Evolutionary conservation across 2,888 invertebrate genomes (phyloP).

Genomic region (Macrosiphum euphorbiae): DNA sequence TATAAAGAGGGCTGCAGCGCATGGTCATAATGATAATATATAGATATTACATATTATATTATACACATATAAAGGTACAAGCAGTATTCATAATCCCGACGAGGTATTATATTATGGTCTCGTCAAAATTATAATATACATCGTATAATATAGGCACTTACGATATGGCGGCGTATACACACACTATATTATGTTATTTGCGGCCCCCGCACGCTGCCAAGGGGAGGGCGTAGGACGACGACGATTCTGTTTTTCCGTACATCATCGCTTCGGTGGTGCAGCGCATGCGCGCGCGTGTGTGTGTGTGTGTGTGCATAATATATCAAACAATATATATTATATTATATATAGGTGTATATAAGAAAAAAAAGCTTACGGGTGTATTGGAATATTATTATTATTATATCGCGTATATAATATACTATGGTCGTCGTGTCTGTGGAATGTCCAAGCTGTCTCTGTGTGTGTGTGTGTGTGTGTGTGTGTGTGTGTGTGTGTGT

Average conservation of each 20-base stretch:
- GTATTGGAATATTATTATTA: slow-evolving; percentile 30
- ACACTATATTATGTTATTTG: background rate
- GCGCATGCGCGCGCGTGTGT: background rate
- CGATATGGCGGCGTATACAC: background rate
- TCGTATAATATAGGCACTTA: background rate
- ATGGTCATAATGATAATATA: no score
- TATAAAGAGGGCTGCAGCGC: no score
- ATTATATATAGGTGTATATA: no score
- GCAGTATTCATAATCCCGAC: no score
- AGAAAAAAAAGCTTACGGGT: slow-evolving; percentile 27
- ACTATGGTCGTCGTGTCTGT: slow-evolving; percentile 8
- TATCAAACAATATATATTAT: background rate
- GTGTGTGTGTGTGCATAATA: no score
- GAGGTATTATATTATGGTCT: background rate
- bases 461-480: background rate
- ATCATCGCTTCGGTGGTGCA: background rate
- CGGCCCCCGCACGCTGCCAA: background rate
- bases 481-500: background rate
- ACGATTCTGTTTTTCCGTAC: slow-evolving; percentile 23
- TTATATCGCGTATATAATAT: background rate
- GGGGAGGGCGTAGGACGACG: slow-evolving; percentile 28
- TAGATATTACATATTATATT: no score
- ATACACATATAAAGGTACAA: no score
- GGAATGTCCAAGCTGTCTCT: slow-evolving; percentile 46
- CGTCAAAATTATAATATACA: background rate